A percentile compares a stretch with the other conserved stretches of the same genome.
Conservation (phyloP, 2,113 vertebrate species). For the Heteronetta atricapilla region DNA sequence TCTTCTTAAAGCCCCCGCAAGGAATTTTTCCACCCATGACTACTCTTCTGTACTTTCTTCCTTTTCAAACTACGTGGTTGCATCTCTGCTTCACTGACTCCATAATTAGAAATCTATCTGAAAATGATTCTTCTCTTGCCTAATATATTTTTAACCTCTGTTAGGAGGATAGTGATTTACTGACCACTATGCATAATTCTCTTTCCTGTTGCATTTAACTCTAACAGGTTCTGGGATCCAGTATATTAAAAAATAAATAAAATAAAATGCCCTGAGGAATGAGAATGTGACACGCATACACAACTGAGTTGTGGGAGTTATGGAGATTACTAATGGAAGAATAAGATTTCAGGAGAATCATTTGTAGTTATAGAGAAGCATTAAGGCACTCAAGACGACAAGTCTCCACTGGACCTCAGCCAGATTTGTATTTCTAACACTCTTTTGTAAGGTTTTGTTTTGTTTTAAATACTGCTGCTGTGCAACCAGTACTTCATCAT, state of each 20-base stretch:
- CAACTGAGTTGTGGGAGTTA: neutral
- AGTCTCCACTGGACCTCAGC: neutral
- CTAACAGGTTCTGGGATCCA: neutral
- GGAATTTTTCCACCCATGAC: neutral
- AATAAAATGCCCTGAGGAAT: neutral
- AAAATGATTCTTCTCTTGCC: neutral
- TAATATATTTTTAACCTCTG: neutral
- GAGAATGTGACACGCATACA: neutral
- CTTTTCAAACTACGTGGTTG: neutral
- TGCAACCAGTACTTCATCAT: neutral
- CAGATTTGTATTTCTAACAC: neutral
- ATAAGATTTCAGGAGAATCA: neutral
- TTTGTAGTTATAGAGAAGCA: neutral
- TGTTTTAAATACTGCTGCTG: neutral
- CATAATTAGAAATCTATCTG: neutral
- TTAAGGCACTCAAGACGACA: neutral
- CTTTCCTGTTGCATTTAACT: neutral
- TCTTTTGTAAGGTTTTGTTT: neutral
- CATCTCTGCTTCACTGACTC: neutral
- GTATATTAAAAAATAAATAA: neutral
- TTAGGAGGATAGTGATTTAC: neutral
- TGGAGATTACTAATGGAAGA: neutral
- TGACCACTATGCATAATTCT: neutral
- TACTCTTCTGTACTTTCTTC: neutral
- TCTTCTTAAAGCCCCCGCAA: neutral